Evolutionary conservation across 2,888 invertebrate genomes (phyloP), one percentile per base, ranked within the genome.

Genomic region (Ornithoptera alexandrae): DNA sequence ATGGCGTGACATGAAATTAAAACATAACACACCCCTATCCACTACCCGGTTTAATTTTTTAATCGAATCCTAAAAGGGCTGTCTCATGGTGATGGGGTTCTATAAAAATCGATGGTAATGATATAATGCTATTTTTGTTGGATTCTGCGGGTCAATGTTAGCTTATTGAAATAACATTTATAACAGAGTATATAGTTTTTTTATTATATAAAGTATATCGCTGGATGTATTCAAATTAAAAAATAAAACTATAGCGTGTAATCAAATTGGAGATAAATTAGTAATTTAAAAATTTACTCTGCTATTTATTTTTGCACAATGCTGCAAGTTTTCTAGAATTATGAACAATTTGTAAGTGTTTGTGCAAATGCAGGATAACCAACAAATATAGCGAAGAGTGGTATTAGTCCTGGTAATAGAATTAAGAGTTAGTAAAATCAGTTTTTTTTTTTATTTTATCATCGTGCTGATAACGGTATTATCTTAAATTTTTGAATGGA

Each of bases 11-110:
- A 77, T 76, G 78, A 80, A 86, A 89, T 89, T 87, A 86, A 88
- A 88, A 86, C 81, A 88, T 82, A 87, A 85, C 74, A 80, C 81
- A 84, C 90, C 90, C 90, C 87, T 88, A 89, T 90, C 78, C 68
- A 74, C 60, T 73, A 72, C 72, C 75, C 66, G 70, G 77, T 80
- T 78, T 81, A 80, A 80, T 82, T 83, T 82, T 82, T 82, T 83
- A 80, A 77, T 78, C 79, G 76, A 67, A 74, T 73, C 72, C 67
- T 74, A 72, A 74, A 30, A 69, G 74, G 78, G 78, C 53, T 67
- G n/a, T 62, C 50, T 46, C 12, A 46, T 46, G 15, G 46, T 20
- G 61, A 81, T 81, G 80, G 81, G 82, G 83, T 84, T 84, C 78
- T 75, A 65, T 71, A 72, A 59, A 77, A 74, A 73, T 70, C 74